phyloP scores from a whole-genome alignment of 2,888 invertebrate species.

The Latheticus oryzae region DNA sequence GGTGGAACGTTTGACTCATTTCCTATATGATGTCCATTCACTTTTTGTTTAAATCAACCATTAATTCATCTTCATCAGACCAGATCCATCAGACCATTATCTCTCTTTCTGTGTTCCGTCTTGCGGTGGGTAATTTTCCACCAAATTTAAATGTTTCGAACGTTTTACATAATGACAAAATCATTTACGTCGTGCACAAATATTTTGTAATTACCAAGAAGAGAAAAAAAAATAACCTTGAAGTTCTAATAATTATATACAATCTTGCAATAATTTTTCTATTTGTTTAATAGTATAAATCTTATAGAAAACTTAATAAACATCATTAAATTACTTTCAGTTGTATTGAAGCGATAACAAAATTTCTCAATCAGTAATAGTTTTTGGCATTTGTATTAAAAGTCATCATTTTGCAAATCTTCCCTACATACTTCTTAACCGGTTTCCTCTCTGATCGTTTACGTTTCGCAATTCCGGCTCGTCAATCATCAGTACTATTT shows the following conservation, averaged over 20 bases:
- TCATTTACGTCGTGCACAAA: slow-evolving; percentile 17
- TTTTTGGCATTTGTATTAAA: too few species aligned
- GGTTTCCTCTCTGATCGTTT: too few species aligned
- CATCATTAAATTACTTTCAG: slow-evolving; percentile 17
- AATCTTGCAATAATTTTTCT: too few species aligned
- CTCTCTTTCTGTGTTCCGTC: background rate
- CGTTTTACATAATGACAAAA: slow-evolving; percentile 12
- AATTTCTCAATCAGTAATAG: too few species aligned
- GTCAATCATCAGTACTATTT: slow-evolving; percentile 5
- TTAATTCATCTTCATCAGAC: slow-evolving; percentile 23
- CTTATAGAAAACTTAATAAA: slow-evolving; percentile 15
- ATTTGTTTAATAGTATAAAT: slow-evolving; percentile 21
- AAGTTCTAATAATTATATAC: slow-evolving; percentile 11
- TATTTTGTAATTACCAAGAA: slow-evolving; percentile 26
- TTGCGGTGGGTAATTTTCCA: slow-evolving; percentile 12
- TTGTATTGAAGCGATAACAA: slow-evolving; percentile 2
- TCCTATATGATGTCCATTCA: slow-evolving; percentile 1
- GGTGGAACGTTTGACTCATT: slow-evolving; percentile 25
- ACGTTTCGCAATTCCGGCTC: slow-evolving; percentile 10
- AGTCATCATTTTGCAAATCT: too few species aligned
- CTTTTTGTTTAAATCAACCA: slow-evolving; percentile 13
- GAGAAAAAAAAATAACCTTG: slow-evolving; percentile 22
- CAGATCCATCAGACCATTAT: too few species aligned
- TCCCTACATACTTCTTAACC: too few species aligned
- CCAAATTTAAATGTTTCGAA: slow-evolving; percentile 1